phyloP scores from a whole-genome alignment of 2,888 invertebrate genomes.

The Polietes domitor region DNA sequence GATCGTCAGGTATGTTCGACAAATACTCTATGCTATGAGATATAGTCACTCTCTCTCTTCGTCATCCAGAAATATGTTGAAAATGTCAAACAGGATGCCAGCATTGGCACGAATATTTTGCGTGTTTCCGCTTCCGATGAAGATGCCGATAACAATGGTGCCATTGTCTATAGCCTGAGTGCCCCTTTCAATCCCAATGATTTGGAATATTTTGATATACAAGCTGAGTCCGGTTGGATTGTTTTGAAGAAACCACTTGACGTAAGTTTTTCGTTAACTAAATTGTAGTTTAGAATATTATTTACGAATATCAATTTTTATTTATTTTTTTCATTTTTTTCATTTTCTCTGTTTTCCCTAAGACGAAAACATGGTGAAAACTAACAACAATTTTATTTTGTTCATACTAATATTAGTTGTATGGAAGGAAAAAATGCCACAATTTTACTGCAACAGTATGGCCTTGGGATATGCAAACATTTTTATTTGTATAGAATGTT shows the following conservation, averaged over 20 bases:
- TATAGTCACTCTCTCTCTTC: neutral
- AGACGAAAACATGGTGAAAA: constrained; percentile 1
- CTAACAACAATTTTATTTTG: constrained; percentile 1
- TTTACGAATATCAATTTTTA: neutral
- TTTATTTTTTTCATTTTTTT: constrained; percentile 36
- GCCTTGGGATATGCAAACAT: too few relatives aligned
- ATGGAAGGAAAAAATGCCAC: neutral
- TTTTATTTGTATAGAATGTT: too few relatives aligned
- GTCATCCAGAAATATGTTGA: constrained; percentile 94
- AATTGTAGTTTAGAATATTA: constrained; percentile 55
- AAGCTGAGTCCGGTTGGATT: constrained; percentile 98
- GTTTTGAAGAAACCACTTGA: constrained; percentile 96
- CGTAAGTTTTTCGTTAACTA: constrained; percentile 87
- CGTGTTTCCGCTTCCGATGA: constrained; percentile 98
- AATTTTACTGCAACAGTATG: constrained; percentile 24
- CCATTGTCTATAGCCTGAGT: constrained; percentile 94
- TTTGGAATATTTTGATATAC: constrained; percentile 97
- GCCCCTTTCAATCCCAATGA: constrained; percentile 94
- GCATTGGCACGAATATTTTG: constrained; percentile 95
- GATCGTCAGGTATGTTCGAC: constrained; percentile 90
- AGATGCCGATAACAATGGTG: constrained; percentile 98
- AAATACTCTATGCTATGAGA: neutral
- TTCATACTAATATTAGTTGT: neutral
- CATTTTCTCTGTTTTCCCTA: constrained; percentile 4
- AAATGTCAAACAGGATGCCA: constrained; percentile 97